Conservation (phyloP, 2,888 invertebrate species). For the Andrena praecox region DNA sequence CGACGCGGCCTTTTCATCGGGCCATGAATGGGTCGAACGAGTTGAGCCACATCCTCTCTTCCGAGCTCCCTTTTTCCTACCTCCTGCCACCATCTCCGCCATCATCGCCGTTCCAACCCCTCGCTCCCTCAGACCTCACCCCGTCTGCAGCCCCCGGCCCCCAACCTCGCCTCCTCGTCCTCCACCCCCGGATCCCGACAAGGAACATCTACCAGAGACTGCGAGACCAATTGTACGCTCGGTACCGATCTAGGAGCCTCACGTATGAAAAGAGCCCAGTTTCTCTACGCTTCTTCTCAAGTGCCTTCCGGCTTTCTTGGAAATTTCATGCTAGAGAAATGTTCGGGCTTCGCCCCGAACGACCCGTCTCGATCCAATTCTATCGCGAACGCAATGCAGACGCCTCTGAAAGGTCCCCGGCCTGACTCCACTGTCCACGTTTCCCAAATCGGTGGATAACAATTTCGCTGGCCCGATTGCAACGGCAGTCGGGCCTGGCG, state of each 20-base stretch:
- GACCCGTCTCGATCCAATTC: constrained; percentile 54
- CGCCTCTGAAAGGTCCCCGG: constrained; percentile 25
- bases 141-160: neutral
- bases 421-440: neutral
- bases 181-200: constrained; percentile 35
- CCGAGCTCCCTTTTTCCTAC: constrained; percentile 75
- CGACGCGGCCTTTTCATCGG: constrained; percentile 83
- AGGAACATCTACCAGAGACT: constrained; percentile 69
- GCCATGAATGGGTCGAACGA: constrained; percentile 84
- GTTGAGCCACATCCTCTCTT: constrained; percentile 83
- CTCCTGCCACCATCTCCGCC: constrained; percentile 62
- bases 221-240: constrained; percentile 70
- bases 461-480: neutral
- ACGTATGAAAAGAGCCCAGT: constrained; percentile 71
- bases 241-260: constrained; percentile 66
- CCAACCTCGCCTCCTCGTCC: neutral
- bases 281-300: constrained; percentile 51
- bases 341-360: constrained; percentile 15
- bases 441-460: neutral
- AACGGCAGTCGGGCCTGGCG: neutral
- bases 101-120: constrained; percentile 54
- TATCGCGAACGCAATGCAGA: constrained; percentile 37
- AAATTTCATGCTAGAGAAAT: constrained; percentile 54
- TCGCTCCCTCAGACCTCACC: constrained; percentile 9
- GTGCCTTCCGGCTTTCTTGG: constrained; percentile 55